phyloP scores from a whole-genome alignment of 2,888 invertebrate genomes.

The Acleris holmiana region DNA sequence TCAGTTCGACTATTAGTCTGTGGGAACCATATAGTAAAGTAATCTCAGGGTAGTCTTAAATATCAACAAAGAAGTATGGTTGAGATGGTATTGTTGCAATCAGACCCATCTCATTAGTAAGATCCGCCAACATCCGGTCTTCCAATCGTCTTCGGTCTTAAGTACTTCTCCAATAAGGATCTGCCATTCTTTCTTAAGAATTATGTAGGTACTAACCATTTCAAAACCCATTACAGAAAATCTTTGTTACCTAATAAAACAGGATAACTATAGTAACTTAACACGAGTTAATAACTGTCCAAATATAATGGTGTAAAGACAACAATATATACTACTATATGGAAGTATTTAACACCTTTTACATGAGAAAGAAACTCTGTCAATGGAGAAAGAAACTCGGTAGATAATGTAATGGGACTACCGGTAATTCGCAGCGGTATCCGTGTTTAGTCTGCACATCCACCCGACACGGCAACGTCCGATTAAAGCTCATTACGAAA shows the following conservation, averaged over 20 bases:
- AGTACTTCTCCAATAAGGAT: not conserved
- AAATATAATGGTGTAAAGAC: too few relatives aligned
- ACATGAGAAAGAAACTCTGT: not conserved
- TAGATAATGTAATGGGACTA: slow-evolving; percentile 31
- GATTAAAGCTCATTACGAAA: slow-evolving; percentile 52
- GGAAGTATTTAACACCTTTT: too few relatives aligned
- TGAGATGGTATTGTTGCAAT: slow-evolving; percentile 10
- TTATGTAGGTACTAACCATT: slow-evolving; percentile 1
- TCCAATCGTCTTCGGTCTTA: not conserved
- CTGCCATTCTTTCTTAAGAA: not conserved
- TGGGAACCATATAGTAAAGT: too few relatives aligned
- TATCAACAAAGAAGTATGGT: not conserved
- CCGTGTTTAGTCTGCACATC: slow-evolving; percentile 36
- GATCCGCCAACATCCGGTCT: slow-evolving; percentile 7
- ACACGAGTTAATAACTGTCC: too few relatives aligned
- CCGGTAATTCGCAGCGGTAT: slow-evolving; percentile 36
- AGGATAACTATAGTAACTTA: too few relatives aligned
- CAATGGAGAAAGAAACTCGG: slow-evolving; percentile 6
- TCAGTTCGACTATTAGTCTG: too few relatives aligned
- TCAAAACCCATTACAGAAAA: not conserved
- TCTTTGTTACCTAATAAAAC: too few relatives aligned
- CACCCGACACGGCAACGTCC: slow-evolving; percentile 48
- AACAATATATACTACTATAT: too few relatives aligned
- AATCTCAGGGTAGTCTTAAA: too few relatives aligned
- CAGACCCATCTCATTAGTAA: slow-evolving; percentile 12